phyloP scores from a whole-genome alignment of 2,113 vertebrate genomes.

The Clupea harengus region DNA sequence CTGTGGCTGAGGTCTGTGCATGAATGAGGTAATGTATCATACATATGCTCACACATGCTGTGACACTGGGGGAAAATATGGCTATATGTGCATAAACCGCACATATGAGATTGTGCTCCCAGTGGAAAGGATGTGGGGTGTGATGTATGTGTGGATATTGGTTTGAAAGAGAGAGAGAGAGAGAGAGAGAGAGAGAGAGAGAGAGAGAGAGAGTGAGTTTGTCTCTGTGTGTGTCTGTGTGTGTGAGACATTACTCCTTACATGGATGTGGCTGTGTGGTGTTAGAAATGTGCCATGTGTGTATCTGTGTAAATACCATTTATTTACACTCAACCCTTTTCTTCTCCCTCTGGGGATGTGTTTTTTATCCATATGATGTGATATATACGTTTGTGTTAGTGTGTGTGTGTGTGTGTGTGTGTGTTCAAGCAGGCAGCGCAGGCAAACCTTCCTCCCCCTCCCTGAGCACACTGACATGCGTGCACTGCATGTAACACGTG shows the following conservation, averaged over 20 bases:
- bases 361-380: not conserved
- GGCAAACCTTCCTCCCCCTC: not conserved
- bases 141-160: conserved; percentile 13
- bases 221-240: not conserved
- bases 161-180: not conserved
- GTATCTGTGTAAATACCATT: not conserved
- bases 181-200: not conserved
- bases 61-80: not conserved
- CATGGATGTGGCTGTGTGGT: not conserved
- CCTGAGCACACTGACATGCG: not conserved
- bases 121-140: not conserved
- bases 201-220: not conserved
- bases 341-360: not conserved
- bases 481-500: not conserved
- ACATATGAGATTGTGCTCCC: not conserved
- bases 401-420: not conserved
- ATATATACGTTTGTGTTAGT: not conserved
- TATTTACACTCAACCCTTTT: not conserved
- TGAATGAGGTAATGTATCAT: not conserved
- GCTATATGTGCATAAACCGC: not conserved
- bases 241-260: not conserved
- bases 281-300: not conserved
- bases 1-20: not conserved
- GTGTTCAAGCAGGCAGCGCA: not conserved
- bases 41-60: not conserved